A percentile compares a stretch with the other conserved stretches of the same genome.
phyloP scores from a whole-genome alignment of 2,797 vertebrate genomes.

The Sebastes matsubarae region DNA sequence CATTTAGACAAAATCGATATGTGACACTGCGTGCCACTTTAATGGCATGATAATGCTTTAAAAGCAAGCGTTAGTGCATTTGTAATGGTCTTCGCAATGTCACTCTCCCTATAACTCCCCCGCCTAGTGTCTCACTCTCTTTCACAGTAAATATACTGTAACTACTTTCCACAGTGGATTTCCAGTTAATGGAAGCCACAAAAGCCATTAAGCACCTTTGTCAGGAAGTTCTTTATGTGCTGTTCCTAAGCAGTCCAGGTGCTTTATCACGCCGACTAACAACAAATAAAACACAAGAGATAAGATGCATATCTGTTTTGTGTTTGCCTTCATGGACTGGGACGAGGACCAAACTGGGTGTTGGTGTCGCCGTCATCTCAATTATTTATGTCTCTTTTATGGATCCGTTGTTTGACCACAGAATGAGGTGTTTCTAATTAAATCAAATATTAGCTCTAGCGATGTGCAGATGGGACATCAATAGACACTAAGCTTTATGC shows the following conservation, averaged over 20 bases:
- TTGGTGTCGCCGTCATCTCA: slow-evolving; percentile 11
- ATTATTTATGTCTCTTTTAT: slow-evolving; percentile 19
- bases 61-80: neutral
- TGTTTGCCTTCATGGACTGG: slow-evolving; percentile 1
- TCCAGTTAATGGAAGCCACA: slow-evolving; percentile 16
- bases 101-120: neutral
- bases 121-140: neutral
- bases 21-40: neutral
- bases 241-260: slow-evolving; percentile 1
- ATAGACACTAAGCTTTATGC: neutral
- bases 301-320: slow-evolving; percentile 19
- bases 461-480: neutral
- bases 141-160: slow-evolving; percentile 1
- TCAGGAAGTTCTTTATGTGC: slow-evolving; percentile 8
- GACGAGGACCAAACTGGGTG: neutral
- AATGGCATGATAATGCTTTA: neutral
- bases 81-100: neutral
- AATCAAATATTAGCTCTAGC: neutral
- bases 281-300: slow-evolving; percentile 12
- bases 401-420: slow-evolving; percentile 17
- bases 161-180: neutral
- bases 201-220: slow-evolving; percentile 4
- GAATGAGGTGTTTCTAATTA: neutral
- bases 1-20: neutral
- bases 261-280: slow-evolving; percentile 14